These are phyloP conservation scores for Acronicta alni DNA, from an alignment of 2,888 invertebrate genomes.

Conservation along the genomic window DNA sequence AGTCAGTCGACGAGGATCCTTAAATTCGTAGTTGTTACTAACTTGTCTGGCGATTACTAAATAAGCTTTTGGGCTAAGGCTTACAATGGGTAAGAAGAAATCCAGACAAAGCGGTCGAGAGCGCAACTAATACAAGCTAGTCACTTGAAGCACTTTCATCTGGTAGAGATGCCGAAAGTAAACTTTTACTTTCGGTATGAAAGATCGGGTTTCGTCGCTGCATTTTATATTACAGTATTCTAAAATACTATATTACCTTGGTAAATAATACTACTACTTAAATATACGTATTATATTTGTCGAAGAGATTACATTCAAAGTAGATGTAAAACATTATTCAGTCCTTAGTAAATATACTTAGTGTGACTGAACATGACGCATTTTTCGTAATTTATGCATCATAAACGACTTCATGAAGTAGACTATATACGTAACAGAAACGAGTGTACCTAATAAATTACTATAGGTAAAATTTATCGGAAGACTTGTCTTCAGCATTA, in stretches of 20 bases:
- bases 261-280: conserved; percentile 35
- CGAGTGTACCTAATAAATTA: conserved; percentile 1
- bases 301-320: conserved; percentile 31
- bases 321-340: conserved; percentile 27
- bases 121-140: conserved; percentile 83
- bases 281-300: conserved; percentile 25
- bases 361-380: conserved; percentile 18
- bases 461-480: background rate
- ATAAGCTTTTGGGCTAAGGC: conserved; percentile 47
- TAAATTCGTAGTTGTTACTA: background rate
- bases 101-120: conserved; percentile 72
- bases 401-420: conserved; percentile 17
- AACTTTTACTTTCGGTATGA: conserved; percentile 85
- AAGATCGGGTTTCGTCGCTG: conserved; percentile 58
- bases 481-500: background rate
- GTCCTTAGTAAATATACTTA: conserved; percentile 29
- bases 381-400: conserved; percentile 33
- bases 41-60: conserved; percentile 10
- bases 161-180: conserved; percentile 81
- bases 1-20: conserved; percentile 21
- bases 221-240: conserved; percentile 40
- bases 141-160: conserved; percentile 84
- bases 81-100: conserved; percentile 49
- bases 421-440: conserved; percentile 5
- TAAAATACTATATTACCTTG: conserved; percentile 33